phyloP scores from a whole-genome alignment of 2,888 invertebrate genomes.

The Ormia ochracea region DNA sequence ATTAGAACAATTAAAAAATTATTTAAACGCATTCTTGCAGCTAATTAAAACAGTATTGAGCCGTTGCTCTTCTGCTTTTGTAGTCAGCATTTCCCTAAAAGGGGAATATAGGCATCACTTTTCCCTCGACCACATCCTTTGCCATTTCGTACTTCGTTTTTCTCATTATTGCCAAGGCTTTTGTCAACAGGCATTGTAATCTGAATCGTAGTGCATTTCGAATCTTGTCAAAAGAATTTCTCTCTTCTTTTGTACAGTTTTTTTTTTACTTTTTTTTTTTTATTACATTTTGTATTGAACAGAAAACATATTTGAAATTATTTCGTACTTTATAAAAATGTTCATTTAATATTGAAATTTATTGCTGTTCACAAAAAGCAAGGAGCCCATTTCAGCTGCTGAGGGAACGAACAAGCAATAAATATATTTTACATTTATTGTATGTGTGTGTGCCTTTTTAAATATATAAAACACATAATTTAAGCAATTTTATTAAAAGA shows the following conservation, averaged over 20 bases:
- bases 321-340: slow-evolving; percentile 64
- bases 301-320: slow-evolving; percentile 46
- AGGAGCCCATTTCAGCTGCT: slow-evolving; percentile 7
- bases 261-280: slow-evolving; percentile 23
- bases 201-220: slow-evolving; percentile 76
- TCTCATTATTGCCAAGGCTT: slow-evolving; percentile 54
- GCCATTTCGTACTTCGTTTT: slow-evolving; percentile 30
- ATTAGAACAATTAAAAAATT: no score
- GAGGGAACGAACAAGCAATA: slow-evolving; percentile 1
- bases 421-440: background rate
- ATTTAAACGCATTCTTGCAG: no score
- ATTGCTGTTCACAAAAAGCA: slow-evolving; percentile 35
- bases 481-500: slow-evolving; percentile 39
- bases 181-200: slow-evolving; percentile 67
- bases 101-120: background rate
- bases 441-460: slow-evolving; percentile 34
- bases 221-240: slow-evolving; percentile 73
- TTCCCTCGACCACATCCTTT: slow-evolving; percentile 29
- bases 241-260: slow-evolving; percentile 29
- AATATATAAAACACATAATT: slow-evolving; percentile 61
- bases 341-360: slow-evolving; percentile 62
- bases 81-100: background rate
- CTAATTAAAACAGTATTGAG: no score
- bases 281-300: slow-evolving; percentile 4
- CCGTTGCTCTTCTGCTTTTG: no score